phyloP scores from a whole-genome alignment of 2,888 invertebrate genomes.

The Ichneumoninae sp. region DNA sequence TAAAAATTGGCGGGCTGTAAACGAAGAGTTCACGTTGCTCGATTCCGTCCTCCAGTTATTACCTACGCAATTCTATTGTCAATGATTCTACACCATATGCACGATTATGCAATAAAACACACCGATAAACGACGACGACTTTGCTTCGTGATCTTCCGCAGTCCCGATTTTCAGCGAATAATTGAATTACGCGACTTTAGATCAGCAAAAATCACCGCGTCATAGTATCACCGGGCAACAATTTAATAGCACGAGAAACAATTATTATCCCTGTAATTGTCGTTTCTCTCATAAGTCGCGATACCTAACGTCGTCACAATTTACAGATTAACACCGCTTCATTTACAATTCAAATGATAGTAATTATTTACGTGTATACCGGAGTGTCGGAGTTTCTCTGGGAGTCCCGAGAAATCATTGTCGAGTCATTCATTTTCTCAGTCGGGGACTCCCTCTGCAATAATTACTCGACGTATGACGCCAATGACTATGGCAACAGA shows the following conservation, averaged over 20 bases:
- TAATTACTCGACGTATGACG: constrained; percentile 13
- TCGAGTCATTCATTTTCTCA: constrained; percentile 3
- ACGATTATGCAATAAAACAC: neutral
- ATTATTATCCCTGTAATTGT: constrained; percentile 1
- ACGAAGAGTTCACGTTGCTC: too few relatives aligned
- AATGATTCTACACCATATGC: neutral
- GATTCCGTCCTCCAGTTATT: too few relatives aligned
- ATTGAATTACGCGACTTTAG: neutral
- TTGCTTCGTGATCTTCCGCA: neutral
- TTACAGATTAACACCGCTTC: constrained; percentile 12
- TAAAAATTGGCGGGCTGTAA: too few relatives aligned
- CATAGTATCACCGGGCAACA: neutral
- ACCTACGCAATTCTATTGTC: neutral
- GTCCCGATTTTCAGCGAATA: neutral
- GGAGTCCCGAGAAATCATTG: constrained; percentile 3
- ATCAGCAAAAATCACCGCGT: neutral
- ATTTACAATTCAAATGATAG: constrained; percentile 30
- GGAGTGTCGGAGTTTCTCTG: neutral
- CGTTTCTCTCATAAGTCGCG: neutral
- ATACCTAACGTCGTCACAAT: neutral
- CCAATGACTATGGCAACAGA: neutral
- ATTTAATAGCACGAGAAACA: neutral
- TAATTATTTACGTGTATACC: neutral
- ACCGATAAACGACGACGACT: neutral
- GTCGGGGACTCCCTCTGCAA: constrained; percentile 26